Base-by-base conservation (phyloP, 2,888 invertebrate species). In the Biston stratarius region DNA sequence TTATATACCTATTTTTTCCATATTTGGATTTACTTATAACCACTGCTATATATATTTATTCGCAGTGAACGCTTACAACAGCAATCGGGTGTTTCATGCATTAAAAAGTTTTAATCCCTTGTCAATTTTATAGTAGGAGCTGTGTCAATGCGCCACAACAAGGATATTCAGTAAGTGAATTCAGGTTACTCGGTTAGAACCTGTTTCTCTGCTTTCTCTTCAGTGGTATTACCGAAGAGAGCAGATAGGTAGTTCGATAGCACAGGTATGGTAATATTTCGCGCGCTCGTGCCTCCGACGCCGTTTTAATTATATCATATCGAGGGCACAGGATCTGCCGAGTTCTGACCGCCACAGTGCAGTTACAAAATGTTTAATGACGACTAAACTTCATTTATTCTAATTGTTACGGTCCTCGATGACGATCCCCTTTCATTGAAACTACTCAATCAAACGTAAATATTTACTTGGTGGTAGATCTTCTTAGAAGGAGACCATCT, bases 231-330 rank as follows among this genome's bases (percentile, higher is more conserved):
- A 44, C 57, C 61, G 68, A 61, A 64, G 66, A 73, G 48, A 52
- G 49, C 47, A 60, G 59, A 60, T 60, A 56, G 75, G 72, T 74
- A 74, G 67, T 65, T 69, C 76, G 82, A 78, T 81, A 77, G 76
- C 76, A 76, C 77, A 58, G 77, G 86, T 90, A 90, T 89, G 91
- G 89, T 90, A 90, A 91, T 90, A 89, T 88, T 87, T 85, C 83
- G 86, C 85, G 84, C 86, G 89, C 85, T 88, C 89, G 88, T 88
- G 89, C 87, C 69, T 80, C 77, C 79, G 72, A 77, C 79, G 79
- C 79, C 85, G 81, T 80, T 84, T 89, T 89, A 88, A 89, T 90
- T 89, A 90, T 87, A 89, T 88, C 84, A 87, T 90, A 90, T 89
- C 89, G 83, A 78, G 74, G 71, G 72, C 78, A 61, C 74, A 73